Evolutionary conservation across 2,888 invertebrate species (phyloP), one percentile per base, ranked within the genome.

Genomic region (Tethea ocularis): DNA sequence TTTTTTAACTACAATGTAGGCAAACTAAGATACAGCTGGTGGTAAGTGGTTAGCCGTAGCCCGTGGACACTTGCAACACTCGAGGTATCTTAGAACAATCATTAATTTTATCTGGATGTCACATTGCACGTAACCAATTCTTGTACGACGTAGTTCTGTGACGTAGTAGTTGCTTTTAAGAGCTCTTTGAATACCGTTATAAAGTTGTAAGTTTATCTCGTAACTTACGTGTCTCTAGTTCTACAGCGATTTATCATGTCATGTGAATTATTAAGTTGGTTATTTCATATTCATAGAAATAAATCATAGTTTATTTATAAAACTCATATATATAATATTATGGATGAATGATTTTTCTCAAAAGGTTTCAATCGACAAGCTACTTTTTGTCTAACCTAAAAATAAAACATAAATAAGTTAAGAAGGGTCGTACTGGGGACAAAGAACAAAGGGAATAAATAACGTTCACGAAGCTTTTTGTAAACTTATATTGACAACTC

Each of bases 401-500:
- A 46, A 46, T 46, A 10, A 17, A 46, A 46, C 20, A 46, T 46
- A 46, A 46, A 46, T 38, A 46, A 17, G 10, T 20, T 46, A 20
- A 46, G 46, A 20, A 46, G 46, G 46, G 46, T 46, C 46, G 46
- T 46, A 46, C 20, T 46, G 8, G 6, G 17, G 2, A 46, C 10
- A 46, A 20, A 46, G 46, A 46, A 46, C 13, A 61, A 58, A 56
- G 55, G 55, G 23, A 61, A 58, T 17, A 62, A 64, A 57, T 56
- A 61, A 59, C 59, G 52, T 57, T 57, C 57, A 57, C 53, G 51
- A 46, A 20, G 46, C 20, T 46, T 46, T 46, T 46, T 20, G 20
- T 46, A 46, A 46, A 20, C 46, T 59, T 63, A 66, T 66, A 71
- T 71, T 65, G 67, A 61, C 65, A 65, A 67, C 67, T 65, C 60